Percentiles rank a stretch among this genome's conserved stretches.
These are phyloP conservation scores for Deilephila elpenor DNA, from an alignment of 2,888 invertebrate genomes.

Conservation along the genomic window DNA sequence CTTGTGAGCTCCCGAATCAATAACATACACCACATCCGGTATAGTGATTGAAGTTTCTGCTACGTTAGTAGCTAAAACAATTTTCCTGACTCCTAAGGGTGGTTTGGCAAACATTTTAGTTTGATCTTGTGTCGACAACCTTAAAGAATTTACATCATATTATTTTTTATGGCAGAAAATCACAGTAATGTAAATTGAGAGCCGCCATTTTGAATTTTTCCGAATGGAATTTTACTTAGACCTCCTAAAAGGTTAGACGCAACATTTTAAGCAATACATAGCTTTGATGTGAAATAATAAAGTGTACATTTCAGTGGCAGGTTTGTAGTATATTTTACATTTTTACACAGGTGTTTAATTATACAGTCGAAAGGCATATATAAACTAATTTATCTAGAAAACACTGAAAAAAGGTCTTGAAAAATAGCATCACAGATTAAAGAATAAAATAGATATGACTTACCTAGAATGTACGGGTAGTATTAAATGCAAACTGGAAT, in stretches of 20 bases:
- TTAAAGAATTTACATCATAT: constrained; percentile 41
- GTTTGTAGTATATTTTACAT: no score
- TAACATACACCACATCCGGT: constrained; percentile 87
- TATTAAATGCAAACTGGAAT: constrained; percentile 61
- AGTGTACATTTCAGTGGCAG: no score
- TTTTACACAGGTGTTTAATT: no score
- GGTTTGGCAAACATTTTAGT: constrained; percentile 82
- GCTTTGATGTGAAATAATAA: no score
- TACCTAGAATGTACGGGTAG: constrained; percentile 85
- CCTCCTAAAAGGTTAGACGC: no score
- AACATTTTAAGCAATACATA: no score
- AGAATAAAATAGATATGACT: constrained; percentile 29
- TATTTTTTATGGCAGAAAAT: no score
- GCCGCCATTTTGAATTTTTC: no score
- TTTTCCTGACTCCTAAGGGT: constrained; percentile 83
- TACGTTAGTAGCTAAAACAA: constrained; percentile 89
- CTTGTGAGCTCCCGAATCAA: constrained; percentile 87
- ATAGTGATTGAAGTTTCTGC: constrained; percentile 90
- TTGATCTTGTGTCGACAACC: constrained; percentile 85
- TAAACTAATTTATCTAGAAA: neutral
- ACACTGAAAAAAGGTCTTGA: neutral
- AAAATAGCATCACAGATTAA: neutral
- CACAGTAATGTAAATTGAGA: no score
- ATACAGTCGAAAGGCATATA: no score
- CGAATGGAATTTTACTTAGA: no score